phyloP scores from a whole-genome alignment of 2,797 vertebrate species.

The Mus spretus region DNA sequence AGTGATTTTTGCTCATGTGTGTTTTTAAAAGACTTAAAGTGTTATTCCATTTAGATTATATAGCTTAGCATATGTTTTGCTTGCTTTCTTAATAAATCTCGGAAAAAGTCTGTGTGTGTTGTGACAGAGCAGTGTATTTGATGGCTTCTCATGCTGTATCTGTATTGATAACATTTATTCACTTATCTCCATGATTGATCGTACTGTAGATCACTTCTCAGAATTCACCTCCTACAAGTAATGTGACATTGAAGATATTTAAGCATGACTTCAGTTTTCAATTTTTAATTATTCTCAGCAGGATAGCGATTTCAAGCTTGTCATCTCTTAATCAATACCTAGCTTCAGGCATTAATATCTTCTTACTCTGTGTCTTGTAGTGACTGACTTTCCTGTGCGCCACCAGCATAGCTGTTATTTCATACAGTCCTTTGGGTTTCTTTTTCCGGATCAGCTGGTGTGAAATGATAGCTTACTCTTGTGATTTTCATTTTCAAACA shows the following conservation, averaged over 20 bases:
- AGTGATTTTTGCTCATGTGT: neutral
- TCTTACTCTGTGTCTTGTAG: neutral
- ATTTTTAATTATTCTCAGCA: neutral
- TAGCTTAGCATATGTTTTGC: no score
- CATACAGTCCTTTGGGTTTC: neutral
- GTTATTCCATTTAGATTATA: neutral
- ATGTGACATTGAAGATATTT: neutral
- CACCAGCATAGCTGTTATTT: neutral
- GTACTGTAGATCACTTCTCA: neutral
- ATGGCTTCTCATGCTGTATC: neutral
- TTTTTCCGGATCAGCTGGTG: neutral
- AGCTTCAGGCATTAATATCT: neutral
- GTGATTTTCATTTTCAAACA: slow-evolving; percentile 7
- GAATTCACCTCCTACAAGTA: neutral
- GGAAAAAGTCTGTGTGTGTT: neutral
- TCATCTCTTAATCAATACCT: neutral
- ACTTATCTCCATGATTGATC: neutral
- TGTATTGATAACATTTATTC: neutral
- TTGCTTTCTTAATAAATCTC: neutral
- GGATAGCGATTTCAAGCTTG: neutral
- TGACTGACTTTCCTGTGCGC: neutral
- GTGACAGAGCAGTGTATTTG: neutral
- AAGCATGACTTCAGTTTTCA: neutral
- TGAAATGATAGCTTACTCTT: slow-evolving; percentile 8
- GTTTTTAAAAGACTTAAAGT: neutral